These are phyloP conservation scores for Linnaemya tessellans DNA, from an alignment of 2,888 invertebrate genomes.

Conservation along the genomic window DNA sequence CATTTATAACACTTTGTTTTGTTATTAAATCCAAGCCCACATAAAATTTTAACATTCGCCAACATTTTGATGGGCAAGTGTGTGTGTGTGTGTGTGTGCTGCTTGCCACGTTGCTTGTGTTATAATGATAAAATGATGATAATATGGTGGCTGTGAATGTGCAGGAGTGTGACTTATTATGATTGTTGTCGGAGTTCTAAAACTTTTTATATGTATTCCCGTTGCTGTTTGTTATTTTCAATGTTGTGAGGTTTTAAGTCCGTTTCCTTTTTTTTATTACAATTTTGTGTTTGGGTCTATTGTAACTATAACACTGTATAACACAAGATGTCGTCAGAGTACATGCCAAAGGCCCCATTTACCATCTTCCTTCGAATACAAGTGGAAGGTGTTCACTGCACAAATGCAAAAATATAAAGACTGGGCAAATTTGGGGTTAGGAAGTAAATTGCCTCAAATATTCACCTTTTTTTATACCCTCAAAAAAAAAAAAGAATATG, in stretches of 20 bases:
- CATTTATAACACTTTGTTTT: slow-evolving; percentile 74
- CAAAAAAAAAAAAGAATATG: too few relatives aligned
- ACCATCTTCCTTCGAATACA: too few relatives aligned
- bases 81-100: slow-evolving; percentile 3
- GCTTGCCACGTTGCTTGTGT: slow-evolving; percentile 1
- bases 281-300: neutral
- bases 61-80: neutral
- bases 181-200: neutral
- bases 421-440: too few relatives aligned
- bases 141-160: slow-evolving; percentile 27
- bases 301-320: neutral
- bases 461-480: too few relatives aligned
- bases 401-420: too few relatives aligned
- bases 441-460: too few relatives aligned
- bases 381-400: too few relatives aligned
- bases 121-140: slow-evolving; percentile 51
- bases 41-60: slow-evolving; percentile 24
- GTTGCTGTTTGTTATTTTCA: neutral
- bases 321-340: too few relatives aligned
- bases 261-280: slow-evolving; percentile 3
- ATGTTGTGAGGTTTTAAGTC: slow-evolving; percentile 7
- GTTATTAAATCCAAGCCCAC: slow-evolving; percentile 23
- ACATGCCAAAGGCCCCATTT: too few relatives aligned
- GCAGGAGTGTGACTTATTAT: neutral
- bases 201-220: neutral